Conservation (phyloP, 2,113 vertebrate species). For the Martes martes region DNA sequence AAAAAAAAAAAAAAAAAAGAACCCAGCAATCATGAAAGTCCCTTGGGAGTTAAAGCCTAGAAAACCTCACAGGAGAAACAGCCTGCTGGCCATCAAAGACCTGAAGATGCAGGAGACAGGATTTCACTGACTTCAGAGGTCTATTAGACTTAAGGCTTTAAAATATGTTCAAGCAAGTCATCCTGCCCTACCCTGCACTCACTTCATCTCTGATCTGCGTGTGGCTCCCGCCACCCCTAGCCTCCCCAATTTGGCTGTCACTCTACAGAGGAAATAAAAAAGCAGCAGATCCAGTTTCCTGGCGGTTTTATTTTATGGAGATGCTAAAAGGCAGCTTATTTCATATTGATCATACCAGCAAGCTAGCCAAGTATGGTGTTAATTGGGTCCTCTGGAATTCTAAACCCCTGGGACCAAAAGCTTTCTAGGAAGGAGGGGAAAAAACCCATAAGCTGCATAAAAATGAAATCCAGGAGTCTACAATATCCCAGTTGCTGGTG, state of each 20-base stretch:
- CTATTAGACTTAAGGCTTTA: not conserved
- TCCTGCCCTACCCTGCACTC: not conserved
- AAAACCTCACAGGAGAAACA: not conserved
- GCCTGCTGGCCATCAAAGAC: not conserved
- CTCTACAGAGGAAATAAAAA: not conserved
- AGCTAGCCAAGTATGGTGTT: constrained; percentile 82
- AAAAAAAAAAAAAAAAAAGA: too few relatives aligned
- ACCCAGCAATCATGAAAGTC: not conserved
- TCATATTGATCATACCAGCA: constrained; percentile 81
- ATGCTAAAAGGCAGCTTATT: constrained; percentile 81
- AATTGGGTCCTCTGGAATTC: constrained; percentile 88
- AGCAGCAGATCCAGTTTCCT: constrained; percentile 57
- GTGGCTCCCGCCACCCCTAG: not conserved
- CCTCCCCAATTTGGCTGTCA: not conserved
- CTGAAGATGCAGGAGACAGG: not conserved
- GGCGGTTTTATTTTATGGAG: constrained; percentile 77
- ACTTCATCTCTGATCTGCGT: not conserved
- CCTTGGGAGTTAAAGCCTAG: not conserved
- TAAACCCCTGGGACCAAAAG: constrained; percentile 73
- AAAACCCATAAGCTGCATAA: constrained; percentile 69
- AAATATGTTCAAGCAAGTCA: not conserved
- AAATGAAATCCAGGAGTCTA: constrained; percentile 62
- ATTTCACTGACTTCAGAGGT: not conserved
- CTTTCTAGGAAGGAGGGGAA: constrained; percentile 72
- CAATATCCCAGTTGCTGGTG: not conserved